Evolutionary conservation across 2,113 vertebrate genomes (phyloP).

Genomic region (Rhinopomastus cyanomelas): DNA sequence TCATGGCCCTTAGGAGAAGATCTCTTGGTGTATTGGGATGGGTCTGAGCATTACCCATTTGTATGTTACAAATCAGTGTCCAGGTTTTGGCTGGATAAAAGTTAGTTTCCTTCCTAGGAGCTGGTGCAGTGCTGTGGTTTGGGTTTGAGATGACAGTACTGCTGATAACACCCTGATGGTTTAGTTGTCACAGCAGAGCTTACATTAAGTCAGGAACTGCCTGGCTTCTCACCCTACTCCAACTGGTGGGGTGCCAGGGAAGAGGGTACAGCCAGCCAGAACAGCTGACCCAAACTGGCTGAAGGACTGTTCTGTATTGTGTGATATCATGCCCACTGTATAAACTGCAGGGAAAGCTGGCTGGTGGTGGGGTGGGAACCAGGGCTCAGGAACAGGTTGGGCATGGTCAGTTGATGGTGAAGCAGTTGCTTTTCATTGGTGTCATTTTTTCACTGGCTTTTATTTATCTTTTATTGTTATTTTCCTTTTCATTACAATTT

Average conservation of each 20-base stretch:
- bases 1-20: background rate
- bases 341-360: background rate
- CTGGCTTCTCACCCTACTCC: background rate
- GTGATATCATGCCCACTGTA: background rate
- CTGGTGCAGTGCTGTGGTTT: background rate
- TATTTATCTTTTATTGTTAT: background rate
- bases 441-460: background rate
- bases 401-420: no score
- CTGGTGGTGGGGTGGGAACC: no score
- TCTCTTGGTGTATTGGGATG: background rate
- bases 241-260: background rate
- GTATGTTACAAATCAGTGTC: no score
- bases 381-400: background rate
- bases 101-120: background rate
- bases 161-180: background rate
- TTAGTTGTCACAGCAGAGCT: background rate
- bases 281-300: background rate
- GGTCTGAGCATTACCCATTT: background rate
- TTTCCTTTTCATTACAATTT: background rate
- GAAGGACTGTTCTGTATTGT: background rate
- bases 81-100: background rate
- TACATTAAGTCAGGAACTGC: background rate
- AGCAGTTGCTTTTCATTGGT: background rate
- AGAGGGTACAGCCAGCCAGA: background rate
- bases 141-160: background rate